These are phyloP conservation scores for Eumaeus atala DNA, from an alignment of 1,140 invertebrate genomes.

Conservation along the genomic window DNA sequence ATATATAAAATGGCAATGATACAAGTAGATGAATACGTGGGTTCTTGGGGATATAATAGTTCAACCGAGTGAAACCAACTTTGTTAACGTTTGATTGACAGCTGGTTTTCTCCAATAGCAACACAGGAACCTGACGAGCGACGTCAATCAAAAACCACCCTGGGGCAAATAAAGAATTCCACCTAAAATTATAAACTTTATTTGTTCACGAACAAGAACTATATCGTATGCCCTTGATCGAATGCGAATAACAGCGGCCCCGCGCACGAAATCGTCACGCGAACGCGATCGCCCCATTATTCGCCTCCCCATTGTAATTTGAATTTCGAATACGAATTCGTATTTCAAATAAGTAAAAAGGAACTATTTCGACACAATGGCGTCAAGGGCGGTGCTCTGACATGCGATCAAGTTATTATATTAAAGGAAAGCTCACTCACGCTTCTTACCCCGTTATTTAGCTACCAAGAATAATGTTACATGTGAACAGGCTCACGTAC, in stretches of 20 bases:
- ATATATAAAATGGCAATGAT: too few relatives aligned
- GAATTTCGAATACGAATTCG: conserved; percentile 74
- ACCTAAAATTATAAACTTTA: conserved; percentile 38
- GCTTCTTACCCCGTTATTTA: conserved; percentile 47
- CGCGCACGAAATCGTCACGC: conserved; percentile 50
- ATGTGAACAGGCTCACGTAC: not conserved
- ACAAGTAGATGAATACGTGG: too few relatives aligned
- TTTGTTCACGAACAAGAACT: conserved; percentile 27
- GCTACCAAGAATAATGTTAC: conserved; percentile 20
- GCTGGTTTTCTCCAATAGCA: conserved; percentile 78
- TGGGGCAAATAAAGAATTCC: conserved; percentile 24
- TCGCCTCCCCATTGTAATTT: conserved; percentile 72
- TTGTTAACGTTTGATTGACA: conserved; percentile 74
- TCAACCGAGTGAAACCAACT: conserved; percentile 19
- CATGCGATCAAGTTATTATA: conserved; percentile 74
- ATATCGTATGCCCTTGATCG: conserved; percentile 34
- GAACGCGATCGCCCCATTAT: conserved; percentile 71
- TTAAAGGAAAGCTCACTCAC: conserved; percentile 67
- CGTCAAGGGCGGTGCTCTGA: conserved; percentile 71
- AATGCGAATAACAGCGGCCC: conserved; percentile 41
- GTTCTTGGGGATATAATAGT: not conserved
- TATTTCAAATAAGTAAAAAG: conserved; percentile 72
- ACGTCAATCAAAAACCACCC: conserved; percentile 76
- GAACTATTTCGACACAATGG: conserved; percentile 71
- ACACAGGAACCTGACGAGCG: conserved; percentile 75